phyloP scores from a whole-genome alignment of 2,113 vertebrate genomes.

The Myotis davidii region DNA sequence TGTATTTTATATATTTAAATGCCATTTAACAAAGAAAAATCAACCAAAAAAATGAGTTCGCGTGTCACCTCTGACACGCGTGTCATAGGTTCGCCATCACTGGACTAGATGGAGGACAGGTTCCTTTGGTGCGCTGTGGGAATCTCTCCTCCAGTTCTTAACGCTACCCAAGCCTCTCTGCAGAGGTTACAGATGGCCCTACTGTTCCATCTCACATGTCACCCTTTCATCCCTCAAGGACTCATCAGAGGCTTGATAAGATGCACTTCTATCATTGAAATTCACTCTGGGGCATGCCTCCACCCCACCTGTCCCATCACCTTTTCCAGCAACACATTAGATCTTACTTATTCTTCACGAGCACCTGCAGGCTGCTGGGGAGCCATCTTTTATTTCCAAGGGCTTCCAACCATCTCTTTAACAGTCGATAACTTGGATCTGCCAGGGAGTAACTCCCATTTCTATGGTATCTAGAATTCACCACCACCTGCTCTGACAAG shows the following conservation, averaged over 20 bases:
- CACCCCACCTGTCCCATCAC: too few species aligned
- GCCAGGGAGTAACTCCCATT: not conserved
- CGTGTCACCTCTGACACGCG: too few species aligned
- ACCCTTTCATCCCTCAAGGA: not conserved
- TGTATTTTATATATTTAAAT: too few species aligned
- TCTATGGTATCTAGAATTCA: not conserved
- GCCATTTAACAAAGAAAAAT: too few species aligned
- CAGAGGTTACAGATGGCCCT: not conserved
- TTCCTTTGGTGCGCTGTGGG: not conserved
- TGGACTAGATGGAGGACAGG: not conserved
- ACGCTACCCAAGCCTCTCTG: not conserved
- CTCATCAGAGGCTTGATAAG: not conserved
- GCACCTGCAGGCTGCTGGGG: not conserved
- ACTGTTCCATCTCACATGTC: not conserved
- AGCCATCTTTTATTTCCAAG: not conserved
- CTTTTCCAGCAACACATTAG: too few species aligned
- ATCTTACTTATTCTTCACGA: not conserved
- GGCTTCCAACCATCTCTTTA: not conserved
- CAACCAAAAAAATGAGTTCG: too few species aligned
- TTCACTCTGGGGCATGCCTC: not conserved
- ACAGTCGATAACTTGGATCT: not conserved
- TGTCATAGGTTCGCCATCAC: too few species aligned
- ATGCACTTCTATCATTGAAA: not conserved
- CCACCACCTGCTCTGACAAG: slow-evolving; percentile 41
- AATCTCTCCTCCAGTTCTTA: not conserved